A percentile compares a stretch with the other conserved stretches of the same genome.
phyloP scores from a whole-genome alignment of 2,888 invertebrate species.

The Octodonta nipae region DNA sequence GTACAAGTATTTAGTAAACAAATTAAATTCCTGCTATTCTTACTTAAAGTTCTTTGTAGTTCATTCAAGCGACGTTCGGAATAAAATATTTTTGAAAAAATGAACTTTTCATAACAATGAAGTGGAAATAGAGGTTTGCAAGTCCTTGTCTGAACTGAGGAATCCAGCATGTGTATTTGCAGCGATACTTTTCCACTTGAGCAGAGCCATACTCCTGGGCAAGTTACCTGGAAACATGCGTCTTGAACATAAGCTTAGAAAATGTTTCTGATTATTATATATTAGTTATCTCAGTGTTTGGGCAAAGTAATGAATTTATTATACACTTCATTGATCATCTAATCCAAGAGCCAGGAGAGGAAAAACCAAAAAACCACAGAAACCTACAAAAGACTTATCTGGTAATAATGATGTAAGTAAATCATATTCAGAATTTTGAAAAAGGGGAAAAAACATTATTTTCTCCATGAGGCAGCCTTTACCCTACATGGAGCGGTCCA shows the following conservation, averaged over 20 bases:
- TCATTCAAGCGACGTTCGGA: slow-evolving; percentile 35
- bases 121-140: slow-evolving; percentile 59
- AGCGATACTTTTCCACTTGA: slow-evolving; percentile 64
- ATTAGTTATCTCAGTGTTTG: background rate
- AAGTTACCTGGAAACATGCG: slow-evolving; percentile 48
- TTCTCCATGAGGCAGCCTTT: too few species aligned
- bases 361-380: too few species aligned
- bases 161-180: slow-evolving; percentile 53
- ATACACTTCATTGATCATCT: too few species aligned
- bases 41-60: slow-evolving; percentile 36
- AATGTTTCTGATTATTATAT: background rate
- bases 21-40: background rate
- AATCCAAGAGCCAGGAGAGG: too few species aligned
- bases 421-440: too few species aligned
- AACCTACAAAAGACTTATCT: too few species aligned
- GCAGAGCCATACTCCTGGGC: slow-evolving; percentile 78
- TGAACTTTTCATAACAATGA: slow-evolving; percentile 55
- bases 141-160: slow-evolving; percentile 52
- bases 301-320: too few species aligned
- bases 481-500: too few species aligned
- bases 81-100: slow-evolving; percentile 48
- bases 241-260: background rate
- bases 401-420: too few species aligned
- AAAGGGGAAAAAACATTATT: too few species aligned
- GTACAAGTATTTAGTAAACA: background rate